These are phyloP conservation scores for Agriotes lineatus DNA, from an alignment of 2,888 invertebrate genomes.

Conservation along the genomic window DNA sequence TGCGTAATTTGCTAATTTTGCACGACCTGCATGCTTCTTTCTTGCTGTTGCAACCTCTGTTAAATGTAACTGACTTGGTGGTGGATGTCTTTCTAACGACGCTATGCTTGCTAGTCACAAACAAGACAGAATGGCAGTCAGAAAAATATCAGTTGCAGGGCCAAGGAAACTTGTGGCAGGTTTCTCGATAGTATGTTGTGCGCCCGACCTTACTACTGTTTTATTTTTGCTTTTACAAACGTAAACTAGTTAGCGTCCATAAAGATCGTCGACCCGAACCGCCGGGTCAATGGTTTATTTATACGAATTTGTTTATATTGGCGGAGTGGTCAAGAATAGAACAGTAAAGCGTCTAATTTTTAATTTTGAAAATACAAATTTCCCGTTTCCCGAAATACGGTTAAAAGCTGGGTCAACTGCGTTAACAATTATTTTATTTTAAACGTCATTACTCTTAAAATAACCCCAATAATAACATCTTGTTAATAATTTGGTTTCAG, in stretches of 20 bases:
- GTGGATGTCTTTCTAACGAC: too few species aligned
- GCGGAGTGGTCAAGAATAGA: slow-evolving; percentile 26
- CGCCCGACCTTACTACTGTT: background rate
- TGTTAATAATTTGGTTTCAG: background rate
- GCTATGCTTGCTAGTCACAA: too few species aligned
- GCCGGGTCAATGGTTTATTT: slow-evolving; percentile 28
- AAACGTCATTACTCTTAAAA: too few species aligned
- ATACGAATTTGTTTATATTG: slow-evolving; percentile 29
- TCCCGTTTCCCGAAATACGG: too few species aligned
- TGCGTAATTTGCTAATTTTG: slow-evolving; percentile 51
- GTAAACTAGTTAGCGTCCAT: slow-evolving; percentile 18
- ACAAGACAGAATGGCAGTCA: too few species aligned
- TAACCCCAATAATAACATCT: background rate
- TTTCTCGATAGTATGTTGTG: background rate
- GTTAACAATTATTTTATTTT: too few species aligned
- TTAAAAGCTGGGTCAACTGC: too few species aligned
- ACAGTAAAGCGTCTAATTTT: background rate
- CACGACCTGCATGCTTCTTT: slow-evolving; percentile 41
- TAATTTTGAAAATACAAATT: too few species aligned
- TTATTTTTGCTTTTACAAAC: slow-evolving; percentile 20
- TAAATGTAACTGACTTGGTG: background rate
- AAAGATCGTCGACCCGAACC: slow-evolving; percentile 28
- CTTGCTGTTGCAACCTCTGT: slow-evolving; percentile 13
- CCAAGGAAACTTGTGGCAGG: too few species aligned
- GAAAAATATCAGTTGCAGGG: too few species aligned